Evolutionary conservation across 2,888 invertebrate species (phyloP).

Genomic region (Carabus problematicus): DNA sequence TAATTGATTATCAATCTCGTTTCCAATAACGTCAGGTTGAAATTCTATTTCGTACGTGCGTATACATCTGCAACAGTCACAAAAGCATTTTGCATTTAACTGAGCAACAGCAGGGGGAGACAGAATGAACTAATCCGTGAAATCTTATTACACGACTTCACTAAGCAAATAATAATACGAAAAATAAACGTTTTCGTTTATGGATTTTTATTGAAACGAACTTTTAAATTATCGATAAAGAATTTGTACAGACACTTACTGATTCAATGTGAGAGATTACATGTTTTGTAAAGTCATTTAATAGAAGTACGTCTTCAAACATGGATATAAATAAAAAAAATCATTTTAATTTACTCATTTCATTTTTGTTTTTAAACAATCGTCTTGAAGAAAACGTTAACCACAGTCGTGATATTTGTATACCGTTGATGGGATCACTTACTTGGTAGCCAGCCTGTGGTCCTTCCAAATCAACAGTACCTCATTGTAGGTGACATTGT

Average conservation of each 20-base stretch:
- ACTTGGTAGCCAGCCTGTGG: slow-evolving; percentile 51
- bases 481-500: slow-evolving; percentile 59
- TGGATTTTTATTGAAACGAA: too few relatives aligned
- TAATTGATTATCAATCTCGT: slow-evolving; percentile 33
- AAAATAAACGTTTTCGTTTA: too few relatives aligned
- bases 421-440: slow-evolving; percentile 38
- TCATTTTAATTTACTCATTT: too few relatives aligned
- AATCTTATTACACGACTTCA: slow-evolving; percentile 10
- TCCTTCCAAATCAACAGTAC: slow-evolving; percentile 62
- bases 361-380: background rate
- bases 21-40: slow-evolving; percentile 28
- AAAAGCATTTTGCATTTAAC: slow-evolving; percentile 7
- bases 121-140: slow-evolving; percentile 12
- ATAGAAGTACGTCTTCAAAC: too few relatives aligned
- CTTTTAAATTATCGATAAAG: too few relatives aligned
- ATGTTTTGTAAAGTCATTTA: too few relatives aligned
- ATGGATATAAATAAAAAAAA: too few relatives aligned
- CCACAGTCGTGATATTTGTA: too few relatives aligned
- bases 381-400: background rate
- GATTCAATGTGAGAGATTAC: too few relatives aligned
- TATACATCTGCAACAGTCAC: slow-evolving; percentile 49
- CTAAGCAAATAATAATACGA: background rate
- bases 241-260: too few relatives aligned
- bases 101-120: background rate
- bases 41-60: slow-evolving; percentile 51